Base-by-base conservation (phyloP, 2,113 vertebrate genomes). In the Silurus asotus region DNA sequence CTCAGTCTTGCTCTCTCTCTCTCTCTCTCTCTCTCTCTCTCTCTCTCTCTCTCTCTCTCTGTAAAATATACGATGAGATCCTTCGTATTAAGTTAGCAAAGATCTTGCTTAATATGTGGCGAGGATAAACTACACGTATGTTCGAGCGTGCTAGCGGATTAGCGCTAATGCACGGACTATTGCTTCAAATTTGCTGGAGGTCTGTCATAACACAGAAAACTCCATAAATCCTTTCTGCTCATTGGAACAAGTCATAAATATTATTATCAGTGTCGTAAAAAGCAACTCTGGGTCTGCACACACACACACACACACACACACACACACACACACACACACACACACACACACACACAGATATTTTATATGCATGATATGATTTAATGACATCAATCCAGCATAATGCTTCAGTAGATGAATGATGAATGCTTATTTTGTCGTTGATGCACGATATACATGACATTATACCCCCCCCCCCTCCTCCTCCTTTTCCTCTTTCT, bases 201-300 rank as follows among this genome's bases (percentile, higher is more conserved):
- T 85, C 84, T 72, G 15, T n/a, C 20, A 55, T 17, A 28, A 65
- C 83, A 85, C 81, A 85, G 82, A 81, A 72, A 84, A 87, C 92
- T 93, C 83, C 84, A 81, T 92, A 90, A 93, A 92, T 93, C 84
- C 81, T 23, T 86, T 81, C 62, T 87, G 89, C 84, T 87, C 91
- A 89, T 67, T 89, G 92, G 87, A 92, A 90, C 37, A 37, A 81
- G 78, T 89, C 90, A 92, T 93, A 92, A 92, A 94, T 94, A 92
- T 93, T 88, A 91, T 92, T 89, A 88, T 89, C 90, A 64, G 75
- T 76, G 25, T 83, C 87, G 90, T 90, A 87, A 91, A 87, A 91
- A 92, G 91, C 87, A 83, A 86, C 91, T 88, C 92, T 91, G 90
- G 91, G 92, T 93, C 91, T 92, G 91, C 23, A 23, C 23, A 9